phyloP scores from a whole-genome alignment of 2,888 invertebrate genomes.

The Lycophotia porphyrea region DNA sequence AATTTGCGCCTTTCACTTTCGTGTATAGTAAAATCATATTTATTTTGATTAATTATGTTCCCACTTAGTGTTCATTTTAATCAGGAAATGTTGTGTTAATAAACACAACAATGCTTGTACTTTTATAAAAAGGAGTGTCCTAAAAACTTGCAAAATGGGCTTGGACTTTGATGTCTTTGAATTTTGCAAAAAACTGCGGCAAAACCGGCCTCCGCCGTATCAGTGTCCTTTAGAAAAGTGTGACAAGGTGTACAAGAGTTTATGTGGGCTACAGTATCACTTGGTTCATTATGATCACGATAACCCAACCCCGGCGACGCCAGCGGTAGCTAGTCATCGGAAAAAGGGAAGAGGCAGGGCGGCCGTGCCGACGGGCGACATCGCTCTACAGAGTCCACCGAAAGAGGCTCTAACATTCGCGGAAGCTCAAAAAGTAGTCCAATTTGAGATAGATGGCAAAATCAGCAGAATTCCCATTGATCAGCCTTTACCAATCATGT shows the following conservation, averaged over 20 bases:
- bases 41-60: constrained; percentile 31
- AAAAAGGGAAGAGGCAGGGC: constrained; percentile 91
- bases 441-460: constrained; percentile 96
- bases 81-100: constrained; percentile 4
- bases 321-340: constrained; percentile 91
- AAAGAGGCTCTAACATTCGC: constrained; percentile 95
- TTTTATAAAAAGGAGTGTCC: constrained; percentile 33
- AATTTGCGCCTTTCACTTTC: constrained; percentile 67
- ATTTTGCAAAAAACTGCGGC: constrained; percentile 95
- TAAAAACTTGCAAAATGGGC: constrained; percentile 90
- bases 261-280: constrained; percentile 96
- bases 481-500: constrained; percentile 92
- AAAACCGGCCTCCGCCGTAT: constrained; percentile 95
- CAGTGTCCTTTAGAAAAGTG: constrained; percentile 96
- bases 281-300: constrained; percentile 96
- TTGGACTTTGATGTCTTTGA: constrained; percentile 96
- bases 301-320: constrained; percentile 92
- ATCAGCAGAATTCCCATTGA: constrained; percentile 92
- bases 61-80: constrained; percentile 25
- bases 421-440: constrained; percentile 96
- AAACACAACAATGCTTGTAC: constrained; percentile 40
- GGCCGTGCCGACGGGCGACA: constrained; percentile 90
- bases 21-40: constrained; percentile 48
- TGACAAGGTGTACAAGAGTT: constrained; percentile 96
- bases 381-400: constrained; percentile 88